phyloP scores from a whole-genome alignment of 92 coral and sea anemone species.

The Scolanthus callimorphus region DNA sequence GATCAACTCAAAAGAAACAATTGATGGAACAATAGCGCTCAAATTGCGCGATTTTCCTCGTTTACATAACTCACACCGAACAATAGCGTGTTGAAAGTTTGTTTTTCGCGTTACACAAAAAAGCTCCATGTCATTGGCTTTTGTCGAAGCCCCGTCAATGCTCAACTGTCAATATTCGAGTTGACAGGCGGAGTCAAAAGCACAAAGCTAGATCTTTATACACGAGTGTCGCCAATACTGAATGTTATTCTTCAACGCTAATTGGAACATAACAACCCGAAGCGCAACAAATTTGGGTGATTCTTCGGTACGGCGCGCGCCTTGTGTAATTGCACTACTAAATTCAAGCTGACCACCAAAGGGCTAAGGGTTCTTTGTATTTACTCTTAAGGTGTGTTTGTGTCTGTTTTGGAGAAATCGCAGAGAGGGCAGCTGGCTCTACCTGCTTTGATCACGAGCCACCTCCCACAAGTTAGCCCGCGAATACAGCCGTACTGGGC shows the following conservation, averaged over 20 bases:
- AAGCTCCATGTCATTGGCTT: conserved; percentile 90
- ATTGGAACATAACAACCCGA: conserved; percentile 54
- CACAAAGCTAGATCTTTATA: conserved; percentile 15
- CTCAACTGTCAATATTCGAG: conserved; percentile 84
- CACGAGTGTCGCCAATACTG: conserved; percentile 21
- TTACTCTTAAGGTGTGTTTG: conserved; percentile 15
- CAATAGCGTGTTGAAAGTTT: conserved; percentile 72
- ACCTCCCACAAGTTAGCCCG: conserved; percentile 80
- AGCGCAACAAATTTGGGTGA: conserved; percentile 11
- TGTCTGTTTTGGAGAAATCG: conserved; percentile 31
- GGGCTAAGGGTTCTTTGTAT: not conserved
- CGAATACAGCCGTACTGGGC: conserved; percentile 29
- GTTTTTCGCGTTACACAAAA: conserved; percentile 77
- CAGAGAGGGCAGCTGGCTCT: conserved; percentile 63
- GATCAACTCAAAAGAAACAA: conserved; percentile 69
- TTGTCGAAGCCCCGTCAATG: conserved; percentile 73
- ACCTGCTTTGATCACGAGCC: conserved; percentile 22
- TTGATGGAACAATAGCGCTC: conserved; percentile 62
- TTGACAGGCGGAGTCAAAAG: conserved; percentile 89
- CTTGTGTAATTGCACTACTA: not conserved
- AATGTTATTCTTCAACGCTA: conserved; percentile 52
- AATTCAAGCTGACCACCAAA: not conserved
- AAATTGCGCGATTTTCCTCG: conserved; percentile 91
- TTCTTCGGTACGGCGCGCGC: conserved; percentile 3
- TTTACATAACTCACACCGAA: conserved; percentile 85